A percentile compares a stretch with the other conserved stretches of the same genome.
Evolutionary conservation across 2,888 invertebrate genomes (phyloP).

Genomic region (Barypeithes pellucidus): DNA sequence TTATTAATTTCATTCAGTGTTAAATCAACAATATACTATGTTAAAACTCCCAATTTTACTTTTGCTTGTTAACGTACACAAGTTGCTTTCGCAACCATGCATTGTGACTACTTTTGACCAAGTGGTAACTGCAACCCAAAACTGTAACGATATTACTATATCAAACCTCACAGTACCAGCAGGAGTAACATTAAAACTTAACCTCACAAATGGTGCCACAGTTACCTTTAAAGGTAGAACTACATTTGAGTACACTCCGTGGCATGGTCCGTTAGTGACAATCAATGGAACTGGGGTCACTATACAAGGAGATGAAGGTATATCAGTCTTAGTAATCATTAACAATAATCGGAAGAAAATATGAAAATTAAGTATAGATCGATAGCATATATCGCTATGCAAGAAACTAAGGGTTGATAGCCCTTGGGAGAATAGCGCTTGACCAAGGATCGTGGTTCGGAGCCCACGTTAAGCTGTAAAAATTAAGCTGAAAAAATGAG

Average conservation of each 20-base stretch:
- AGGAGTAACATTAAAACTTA: slow-evolving; percentile 38
- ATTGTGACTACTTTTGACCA: slow-evolving; percentile 31
- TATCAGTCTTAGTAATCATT: background rate
- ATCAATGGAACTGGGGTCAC: slow-evolving; percentile 40
- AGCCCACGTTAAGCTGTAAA: too few species aligned
- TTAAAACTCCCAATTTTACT: too few species aligned
- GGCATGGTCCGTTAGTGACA: slow-evolving; percentile 41
- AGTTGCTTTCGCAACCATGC: background rate
- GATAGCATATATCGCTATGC: too few species aligned
- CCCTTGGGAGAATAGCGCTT: too few species aligned
- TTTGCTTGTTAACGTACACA: too few species aligned
- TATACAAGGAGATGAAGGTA: slow-evolving; percentile 44
- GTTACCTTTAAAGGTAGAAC: slow-evolving; percentile 40
- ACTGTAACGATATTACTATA: slow-evolving; percentile 29
- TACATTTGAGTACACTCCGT: slow-evolving; percentile 32
- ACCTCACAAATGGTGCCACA: slow-evolving; percentile 32
- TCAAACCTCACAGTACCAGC: slow-evolving; percentile 33
- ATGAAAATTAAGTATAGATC: too few species aligned
- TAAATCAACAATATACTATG: too few species aligned
- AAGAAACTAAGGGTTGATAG: too few species aligned
- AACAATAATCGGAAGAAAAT: too few species aligned
- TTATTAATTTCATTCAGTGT: background rate
- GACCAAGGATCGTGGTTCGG: too few species aligned
- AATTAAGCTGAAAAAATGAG: too few species aligned
- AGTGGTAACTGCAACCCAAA: slow-evolving; percentile 21